phyloP scores from a whole-genome alignment of 2,113 vertebrate species.

The Calidris pugnax region DNA sequence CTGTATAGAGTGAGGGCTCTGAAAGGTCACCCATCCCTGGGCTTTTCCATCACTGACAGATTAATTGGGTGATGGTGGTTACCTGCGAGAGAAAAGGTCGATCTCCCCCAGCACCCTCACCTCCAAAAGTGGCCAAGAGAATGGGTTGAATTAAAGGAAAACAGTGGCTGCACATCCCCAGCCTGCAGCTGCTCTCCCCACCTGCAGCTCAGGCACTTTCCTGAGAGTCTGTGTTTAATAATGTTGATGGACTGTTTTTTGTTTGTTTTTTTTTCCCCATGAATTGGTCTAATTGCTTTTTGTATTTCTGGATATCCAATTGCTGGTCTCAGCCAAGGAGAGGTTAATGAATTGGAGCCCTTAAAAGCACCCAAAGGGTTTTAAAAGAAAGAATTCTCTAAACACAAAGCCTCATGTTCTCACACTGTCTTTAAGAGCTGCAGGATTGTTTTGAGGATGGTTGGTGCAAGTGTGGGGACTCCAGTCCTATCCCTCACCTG shows the following conservation, averaged over 20 bases:
- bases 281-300: constrained; percentile 39
- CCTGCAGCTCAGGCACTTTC: background rate
- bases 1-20: background rate
- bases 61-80: background rate
- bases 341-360: constrained; percentile 49
- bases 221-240: background rate
- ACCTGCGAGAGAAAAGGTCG: background rate
- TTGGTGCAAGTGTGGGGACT: background rate
- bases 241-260: background rate
- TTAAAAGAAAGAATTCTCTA: background rate
- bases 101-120: background rate
- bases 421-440: background rate
- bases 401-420: background rate
- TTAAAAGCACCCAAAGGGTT: background rate
- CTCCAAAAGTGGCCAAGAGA: background rate
- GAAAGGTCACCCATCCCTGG: background rate
- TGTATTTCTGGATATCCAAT: constrained; percentile 7
- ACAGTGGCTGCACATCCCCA: background rate
- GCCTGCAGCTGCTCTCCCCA: background rate
- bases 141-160: background rate
- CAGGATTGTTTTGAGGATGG: background rate
- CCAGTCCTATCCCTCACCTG: background rate
- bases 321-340: background rate
- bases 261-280: background rate
- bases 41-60: background rate